phyloP scores from a whole-genome alignment of 2,113 vertebrate species.

The Genyomyrus donnyi region DNA sequence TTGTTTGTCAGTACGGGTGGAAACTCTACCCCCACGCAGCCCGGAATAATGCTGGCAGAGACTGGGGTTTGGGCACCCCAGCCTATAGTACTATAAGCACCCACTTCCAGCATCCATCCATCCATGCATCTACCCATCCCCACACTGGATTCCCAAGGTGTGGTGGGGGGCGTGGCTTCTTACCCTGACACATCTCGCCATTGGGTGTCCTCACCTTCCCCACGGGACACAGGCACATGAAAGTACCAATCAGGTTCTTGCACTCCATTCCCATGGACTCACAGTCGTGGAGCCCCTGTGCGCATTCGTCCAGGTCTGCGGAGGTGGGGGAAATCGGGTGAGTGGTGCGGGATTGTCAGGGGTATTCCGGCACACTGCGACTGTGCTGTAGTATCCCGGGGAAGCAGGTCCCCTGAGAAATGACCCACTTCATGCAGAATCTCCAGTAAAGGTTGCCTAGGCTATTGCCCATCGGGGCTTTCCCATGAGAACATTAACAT shows the following conservation, averaged over 20 bases:
- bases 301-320: slow-evolving; percentile 72
- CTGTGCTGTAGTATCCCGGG: neutral
- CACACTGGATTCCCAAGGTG: neutral
- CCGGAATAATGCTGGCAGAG: neutral
- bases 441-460: neutral
- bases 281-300: slow-evolving; percentile 69
- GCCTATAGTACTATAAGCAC: neutral
- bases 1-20: neutral
- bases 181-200: slow-evolving; percentile 72
- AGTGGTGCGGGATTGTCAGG: neutral
- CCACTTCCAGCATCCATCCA: neutral
- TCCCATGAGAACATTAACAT: neutral
- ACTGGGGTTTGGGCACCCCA: neutral
- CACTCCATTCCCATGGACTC: slow-evolving; percentile 74
- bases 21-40: neutral
- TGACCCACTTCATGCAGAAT: neutral
- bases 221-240: slow-evolving; percentile 76
- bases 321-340: neutral
- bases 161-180: slow-evolving; percentile 19
- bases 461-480: neutral
- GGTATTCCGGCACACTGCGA: neutral
- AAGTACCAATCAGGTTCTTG: slow-evolving; percentile 79
- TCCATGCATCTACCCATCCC: neutral
- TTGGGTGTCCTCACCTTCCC: slow-evolving; percentile 65
- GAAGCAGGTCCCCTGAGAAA: neutral